Conservation (phyloP, 2,888 invertebrate genomes). For the Lysandra bellargus region DNA sequence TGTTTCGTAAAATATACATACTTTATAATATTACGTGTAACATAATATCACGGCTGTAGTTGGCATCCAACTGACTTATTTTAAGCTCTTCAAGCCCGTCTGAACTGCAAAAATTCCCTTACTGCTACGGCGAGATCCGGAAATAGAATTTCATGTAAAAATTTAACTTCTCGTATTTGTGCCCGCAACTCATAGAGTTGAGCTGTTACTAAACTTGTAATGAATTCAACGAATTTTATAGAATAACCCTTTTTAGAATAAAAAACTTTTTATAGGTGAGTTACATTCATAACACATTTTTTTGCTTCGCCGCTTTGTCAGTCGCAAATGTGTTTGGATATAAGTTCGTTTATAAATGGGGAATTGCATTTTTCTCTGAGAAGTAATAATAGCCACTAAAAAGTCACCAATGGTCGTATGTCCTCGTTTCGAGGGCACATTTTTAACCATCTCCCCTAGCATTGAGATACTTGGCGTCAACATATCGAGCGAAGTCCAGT, state of each 20-base stretch:
- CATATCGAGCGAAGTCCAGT: no score
- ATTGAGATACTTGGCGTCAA: no score
- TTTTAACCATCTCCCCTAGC: no score
- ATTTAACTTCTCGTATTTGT: neutral
- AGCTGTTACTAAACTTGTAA: neutral
- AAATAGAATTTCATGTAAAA: slow-evolving; percentile 7
- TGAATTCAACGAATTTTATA: slow-evolving; percentile 25
- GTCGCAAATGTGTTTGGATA: no score
- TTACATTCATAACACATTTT: no score
- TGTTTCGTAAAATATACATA: neutral
- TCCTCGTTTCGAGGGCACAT: no score
- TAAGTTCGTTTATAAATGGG: no score
- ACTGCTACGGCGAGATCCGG: neutral
- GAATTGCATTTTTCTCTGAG: no score
- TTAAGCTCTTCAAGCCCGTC: neutral
- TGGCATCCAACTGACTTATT: slow-evolving; percentile 17
- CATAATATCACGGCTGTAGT: neutral
- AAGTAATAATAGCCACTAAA: no score
- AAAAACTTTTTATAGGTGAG: no score
- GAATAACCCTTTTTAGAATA: slow-evolving; percentile 8
- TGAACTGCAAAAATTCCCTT: neutral
- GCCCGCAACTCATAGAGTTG: neutral
- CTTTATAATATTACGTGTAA: neutral
- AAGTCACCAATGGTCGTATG: no score
- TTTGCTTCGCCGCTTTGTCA: no score